These are phyloP conservation scores for Parasteatoda tepidariorum DNA, from an alignment of 1,140 invertebrate genomes.

Conservation along the genomic window DNA sequence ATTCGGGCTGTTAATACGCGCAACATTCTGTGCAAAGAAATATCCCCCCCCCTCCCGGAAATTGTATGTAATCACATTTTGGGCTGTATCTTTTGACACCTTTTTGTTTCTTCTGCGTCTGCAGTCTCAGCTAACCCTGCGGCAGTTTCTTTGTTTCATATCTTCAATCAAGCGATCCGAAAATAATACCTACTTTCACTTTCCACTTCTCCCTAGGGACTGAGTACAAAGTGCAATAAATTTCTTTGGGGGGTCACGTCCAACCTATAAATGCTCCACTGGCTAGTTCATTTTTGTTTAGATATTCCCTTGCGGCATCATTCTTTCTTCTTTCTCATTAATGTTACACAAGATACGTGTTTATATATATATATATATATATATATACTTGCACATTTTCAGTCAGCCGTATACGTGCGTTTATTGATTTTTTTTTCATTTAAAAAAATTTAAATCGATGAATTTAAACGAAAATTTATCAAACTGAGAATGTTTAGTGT, in stretches of 20 bases:
- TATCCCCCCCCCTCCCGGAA: constrained; percentile 30
- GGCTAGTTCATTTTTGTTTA: background rate
- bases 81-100: constrained; percentile 55
- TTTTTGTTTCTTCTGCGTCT: constrained; percentile 36
- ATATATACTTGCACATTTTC: too few relatives aligned
- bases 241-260: constrained; percentile 17
- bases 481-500: too few relatives aligned
- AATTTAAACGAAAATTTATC: too few relatives aligned
- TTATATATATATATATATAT: too few relatives aligned
- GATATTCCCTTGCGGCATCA: background rate
- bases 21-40: constrained; percentile 25
- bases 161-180: constrained; percentile 53
- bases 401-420: too few relatives aligned
- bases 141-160: constrained; percentile 54
- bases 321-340: too few relatives aligned
- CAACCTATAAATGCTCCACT: background rate
- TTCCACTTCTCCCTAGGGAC: constrained; percentile 42
- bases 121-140: constrained; percentile 25
- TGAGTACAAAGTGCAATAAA: constrained; percentile 38
- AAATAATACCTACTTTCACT: constrained; percentile 56
- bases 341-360: too few relatives aligned
- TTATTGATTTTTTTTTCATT: too few relatives aligned
- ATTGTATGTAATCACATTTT: constrained; percentile 57
- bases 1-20: constrained; percentile 39
- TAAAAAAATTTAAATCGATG: too few relatives aligned